Evolutionary conservation across 2,113 vertebrate species (phyloP).

Genomic region (Protomyctophum bolini): DNA sequence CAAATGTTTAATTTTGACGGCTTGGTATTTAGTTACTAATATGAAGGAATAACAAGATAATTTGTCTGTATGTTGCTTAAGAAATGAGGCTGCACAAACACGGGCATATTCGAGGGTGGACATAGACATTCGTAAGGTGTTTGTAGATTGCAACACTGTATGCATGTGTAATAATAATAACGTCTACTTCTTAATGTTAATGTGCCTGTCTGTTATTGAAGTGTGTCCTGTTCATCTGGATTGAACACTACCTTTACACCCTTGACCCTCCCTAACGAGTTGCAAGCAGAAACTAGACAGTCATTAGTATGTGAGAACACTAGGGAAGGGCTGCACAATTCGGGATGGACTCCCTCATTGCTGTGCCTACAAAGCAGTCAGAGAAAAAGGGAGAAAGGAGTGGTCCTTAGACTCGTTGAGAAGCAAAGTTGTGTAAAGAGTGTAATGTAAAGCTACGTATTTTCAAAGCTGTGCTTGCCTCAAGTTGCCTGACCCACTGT

Average conservation of each 20-base stretch:
- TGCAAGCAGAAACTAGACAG: not conserved
- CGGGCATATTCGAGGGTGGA: too few relatives aligned
- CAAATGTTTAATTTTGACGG: too few relatives aligned
- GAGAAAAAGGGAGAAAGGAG: constrained; percentile 6
- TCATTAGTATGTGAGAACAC: constrained; percentile 11
- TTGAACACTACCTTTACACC: too few relatives aligned
- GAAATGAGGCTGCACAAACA: too few relatives aligned
- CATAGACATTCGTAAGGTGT: too few relatives aligned
- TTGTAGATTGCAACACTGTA: not conserved
- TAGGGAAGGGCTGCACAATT: constrained; percentile 19
- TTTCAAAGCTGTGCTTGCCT: constrained; percentile 45
- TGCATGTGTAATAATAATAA: not conserved
- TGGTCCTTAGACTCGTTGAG: not conserved
- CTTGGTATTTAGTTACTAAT: too few relatives aligned
- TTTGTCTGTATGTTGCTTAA: too few relatives aligned
- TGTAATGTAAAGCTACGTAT: not conserved
- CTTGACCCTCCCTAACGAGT: not conserved
- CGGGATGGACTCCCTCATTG: not conserved
- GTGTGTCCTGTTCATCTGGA: not conserved
- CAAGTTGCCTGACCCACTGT: constrained; percentile 71
- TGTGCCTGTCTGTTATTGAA: not conserved
- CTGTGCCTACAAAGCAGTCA: constrained; percentile 8
- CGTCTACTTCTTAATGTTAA: too few relatives aligned
- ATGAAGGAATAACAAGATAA: too few relatives aligned
- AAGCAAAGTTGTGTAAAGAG: too few relatives aligned